Conservation (phyloP, 2,888 invertebrate species). For the Hydraecia micacea region DNA sequence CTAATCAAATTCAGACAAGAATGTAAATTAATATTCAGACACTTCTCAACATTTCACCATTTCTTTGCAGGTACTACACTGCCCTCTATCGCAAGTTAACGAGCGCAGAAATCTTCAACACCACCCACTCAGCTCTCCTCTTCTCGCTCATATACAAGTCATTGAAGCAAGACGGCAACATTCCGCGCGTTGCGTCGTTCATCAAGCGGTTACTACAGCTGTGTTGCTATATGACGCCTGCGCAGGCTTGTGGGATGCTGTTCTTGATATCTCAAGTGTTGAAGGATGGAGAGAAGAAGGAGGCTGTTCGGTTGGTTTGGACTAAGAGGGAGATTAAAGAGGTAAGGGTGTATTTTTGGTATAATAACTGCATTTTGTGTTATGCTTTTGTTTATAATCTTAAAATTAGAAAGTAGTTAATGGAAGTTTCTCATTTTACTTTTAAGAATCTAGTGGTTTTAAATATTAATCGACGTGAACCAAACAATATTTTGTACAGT, state of each 20-base stretch:
- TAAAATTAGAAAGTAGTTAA: too few species aligned
- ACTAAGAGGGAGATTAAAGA: slow-evolving; percentile 79
- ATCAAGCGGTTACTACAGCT: slow-evolving; percentile 92
- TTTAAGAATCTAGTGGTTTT: too few species aligned
- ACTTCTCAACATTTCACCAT: neutral
- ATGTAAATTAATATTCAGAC: too few species aligned
- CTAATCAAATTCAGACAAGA: too few species aligned
- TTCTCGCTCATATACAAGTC: slow-evolving; percentile 97
- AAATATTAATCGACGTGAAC: too few species aligned
- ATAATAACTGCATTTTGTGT: too few species aligned
- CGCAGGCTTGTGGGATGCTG: slow-evolving; percentile 95
- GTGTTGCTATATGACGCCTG: slow-evolving; percentile 93
- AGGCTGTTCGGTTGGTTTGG: slow-evolving; percentile 79
- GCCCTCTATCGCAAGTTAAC: slow-evolving; percentile 96
- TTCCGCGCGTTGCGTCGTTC: slow-evolving; percentile 94
- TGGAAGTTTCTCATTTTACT: too few species aligned
- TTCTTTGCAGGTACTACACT: slow-evolving; percentile 92
- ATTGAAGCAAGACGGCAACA: slow-evolving; percentile 94
- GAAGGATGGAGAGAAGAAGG: slow-evolving; percentile 79
- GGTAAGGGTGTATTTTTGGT: slow-evolving; percentile 61
- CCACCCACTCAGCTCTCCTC: slow-evolving; percentile 94
- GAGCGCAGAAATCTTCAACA: slow-evolving; percentile 92
- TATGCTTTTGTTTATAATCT: too few species aligned
- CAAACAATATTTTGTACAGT: too few species aligned
- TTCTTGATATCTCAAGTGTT: slow-evolving; percentile 93